Base-by-base conservation (phyloP, 2,113 vertebrate genomes). In the Calidris pygmaea region DNA sequence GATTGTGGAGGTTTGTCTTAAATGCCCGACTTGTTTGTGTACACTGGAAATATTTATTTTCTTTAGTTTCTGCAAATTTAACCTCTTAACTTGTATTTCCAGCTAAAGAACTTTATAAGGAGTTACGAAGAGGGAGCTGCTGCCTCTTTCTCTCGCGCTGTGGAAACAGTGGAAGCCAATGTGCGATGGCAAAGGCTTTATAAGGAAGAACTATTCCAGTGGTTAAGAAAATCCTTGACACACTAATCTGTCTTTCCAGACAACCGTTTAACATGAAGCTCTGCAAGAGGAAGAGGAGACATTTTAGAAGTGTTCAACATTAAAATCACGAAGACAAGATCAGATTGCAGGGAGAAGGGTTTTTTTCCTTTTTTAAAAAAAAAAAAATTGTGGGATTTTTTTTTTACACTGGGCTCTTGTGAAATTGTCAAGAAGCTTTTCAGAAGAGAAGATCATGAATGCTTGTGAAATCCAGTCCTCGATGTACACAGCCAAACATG, bases 141-240 rank as follows among this genome's bases (percentile, higher is more conserved):
- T 68, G 98, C 98, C 59, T 99, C 99, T 18, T 98, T 99, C 96
- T 97, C 98, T 59, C 98, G 99, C 4, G 99, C 99, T 0, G 97
- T 99, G 95, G 99, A 99, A 98, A 99, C 99, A 10, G 99, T 99
- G 2, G 98, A 99, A 97, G 99, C 99, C 74, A 99, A 99, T 34
- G 99, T 99, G 59, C 98, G 98, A 89, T 99, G 99, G 99, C 99
- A 99, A 97, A 98, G 96, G 84, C 98, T 99, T 87, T 98, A 99
- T 95, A 98, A 99, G 91, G 99, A 99, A 82, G 98, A 99, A 96
- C 98, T 99, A 79, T 99, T 99, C 97, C 99, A 99, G 62, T 99
- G 99, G 99, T 97, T 99, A 82, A 98, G 98, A 89, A 99, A 99
- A 98, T 98, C 99, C 85, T 97, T 98, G 66, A 98, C 97, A 73